Base-by-base conservation (phyloP, 2,113 vertebrate genomes). In the Perca fluviatilis region DNA sequence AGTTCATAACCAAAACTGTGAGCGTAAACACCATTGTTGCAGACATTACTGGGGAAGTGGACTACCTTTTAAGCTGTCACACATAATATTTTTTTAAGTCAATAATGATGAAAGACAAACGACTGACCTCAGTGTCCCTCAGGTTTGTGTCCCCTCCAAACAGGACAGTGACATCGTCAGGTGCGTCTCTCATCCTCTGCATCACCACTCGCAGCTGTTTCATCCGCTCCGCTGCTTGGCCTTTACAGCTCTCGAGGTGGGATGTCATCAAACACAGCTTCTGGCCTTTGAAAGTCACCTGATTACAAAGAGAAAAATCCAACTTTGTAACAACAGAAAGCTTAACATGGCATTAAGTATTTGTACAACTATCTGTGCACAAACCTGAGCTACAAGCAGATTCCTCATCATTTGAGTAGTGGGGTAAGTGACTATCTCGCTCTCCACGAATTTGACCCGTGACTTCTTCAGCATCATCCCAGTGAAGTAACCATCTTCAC, bases 111-210 rank as follows among this genome's bases (percentile, higher is more conserved):
- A 51, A 15, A 15, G 36, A 65, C 19, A 11, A 57, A 14, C 6
- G 10, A 60, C 92, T 90, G 83, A 98, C 98, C 96, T 99, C 98
- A 0, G 91, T 69, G 65, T 99, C 97, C 86, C 98, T 94, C 67
- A 99, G 95, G 90, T 99, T 99, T 54, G 98, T 99, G 88, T 99
- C 98, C 1, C 98, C 98, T 74, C 97, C 98, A 91, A 99, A 99
- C 88, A 99, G 92, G 47, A 98, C 95, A 0, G 96, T 97, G 60
- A 94, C 75, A 8, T 97, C 95, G 51, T 95, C 93, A 0, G 97
- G 94, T 2, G 90, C 91, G 49, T 96, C 90, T 43, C 86, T 93
- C 79, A 98, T 97, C 91, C 89, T 95, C 40, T 95, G 88, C 19
- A 97, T 85, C 30, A 96, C 96, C 12, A 92, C 83, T 19, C 90